phyloP scores from a whole-genome alignment of 1,140 invertebrate genomes.

The Bombyx mandarina region DNA sequence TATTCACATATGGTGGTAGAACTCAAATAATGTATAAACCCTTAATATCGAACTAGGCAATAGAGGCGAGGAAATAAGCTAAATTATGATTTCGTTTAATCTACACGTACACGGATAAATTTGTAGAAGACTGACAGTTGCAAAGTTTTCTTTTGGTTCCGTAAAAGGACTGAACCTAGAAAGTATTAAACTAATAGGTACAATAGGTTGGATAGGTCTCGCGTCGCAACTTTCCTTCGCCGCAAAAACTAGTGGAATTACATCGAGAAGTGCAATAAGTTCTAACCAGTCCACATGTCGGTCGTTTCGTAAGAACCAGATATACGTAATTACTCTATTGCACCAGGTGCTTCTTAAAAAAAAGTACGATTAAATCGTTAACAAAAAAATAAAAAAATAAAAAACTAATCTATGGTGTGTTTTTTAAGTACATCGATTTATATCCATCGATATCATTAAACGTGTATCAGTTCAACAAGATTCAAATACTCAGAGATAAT shows the following conservation, averaged over 20 bases:
- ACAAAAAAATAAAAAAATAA: neutral
- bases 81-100: too few species aligned
- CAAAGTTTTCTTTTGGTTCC: constrained; percentile 52
- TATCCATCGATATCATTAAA: too few species aligned
- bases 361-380: neutral
- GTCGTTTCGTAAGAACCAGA: constrained; percentile 51
- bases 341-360: neutral
- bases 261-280: constrained; percentile 33
- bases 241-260: constrained; percentile 54
- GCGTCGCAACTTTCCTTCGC: constrained; percentile 55
- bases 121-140: too few species aligned
- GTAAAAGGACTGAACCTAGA: constrained; percentile 65
- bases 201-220: constrained; percentile 60
- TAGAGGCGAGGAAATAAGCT: too few species aligned
- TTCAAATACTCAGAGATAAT: too few species aligned
- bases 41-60: too few species aligned
- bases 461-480: too few species aligned
- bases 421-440: too few species aligned
- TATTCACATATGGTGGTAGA: neutral
- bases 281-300: constrained; percentile 41
- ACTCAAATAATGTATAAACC: too few species aligned
- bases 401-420: neutral
- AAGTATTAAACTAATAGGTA: constrained; percentile 65
- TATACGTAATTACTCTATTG: constrained; percentile 28
- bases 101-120: too few species aligned